phyloP scores from a whole-genome alignment of 2,888 invertebrate genomes.

The Tachina lurida region DNA sequence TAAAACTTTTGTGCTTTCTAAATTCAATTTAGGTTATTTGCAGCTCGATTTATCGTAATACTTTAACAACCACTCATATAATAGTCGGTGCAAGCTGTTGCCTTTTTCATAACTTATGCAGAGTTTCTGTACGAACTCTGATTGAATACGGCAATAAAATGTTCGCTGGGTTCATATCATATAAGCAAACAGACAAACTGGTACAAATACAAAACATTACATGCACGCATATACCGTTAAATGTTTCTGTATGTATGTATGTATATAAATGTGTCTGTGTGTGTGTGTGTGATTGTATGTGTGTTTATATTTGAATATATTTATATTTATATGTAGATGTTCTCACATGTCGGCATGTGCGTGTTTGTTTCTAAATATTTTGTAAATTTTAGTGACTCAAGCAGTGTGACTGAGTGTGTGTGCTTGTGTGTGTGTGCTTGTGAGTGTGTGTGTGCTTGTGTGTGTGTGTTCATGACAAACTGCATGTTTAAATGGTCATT shows the following conservation, averaged over 20 bases:
- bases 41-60: too few relatives aligned
- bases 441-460: too few relatives aligned
- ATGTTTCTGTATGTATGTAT: neutral
- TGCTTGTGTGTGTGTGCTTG: too few relatives aligned
- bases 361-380: slow-evolving; percentile 16
- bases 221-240: neutral
- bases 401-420: neutral
- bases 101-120: too few relatives aligned
- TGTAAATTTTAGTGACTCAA: slow-evolving; percentile 44
- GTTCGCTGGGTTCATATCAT: neutral
- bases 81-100: too few relatives aligned
- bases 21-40: too few relatives aligned
- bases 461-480: slow-evolving; percentile 47
- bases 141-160: too few relatives aligned
- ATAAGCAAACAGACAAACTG: slow-evolving; percentile 7
- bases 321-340: too few relatives aligned
- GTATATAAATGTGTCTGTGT: neutral
- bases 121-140: too few relatives aligned
- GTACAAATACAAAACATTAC: neutral
- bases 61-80: too few relatives aligned
- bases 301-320: too few relatives aligned
- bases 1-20: too few relatives aligned
- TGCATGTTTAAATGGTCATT: slow-evolving; percentile 57
- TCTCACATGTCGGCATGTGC: neutral
- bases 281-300: neutral